Evolutionary conservation across 2,888 invertebrate genomes (phyloP).

Genomic region (Dicycla oo): DNA sequence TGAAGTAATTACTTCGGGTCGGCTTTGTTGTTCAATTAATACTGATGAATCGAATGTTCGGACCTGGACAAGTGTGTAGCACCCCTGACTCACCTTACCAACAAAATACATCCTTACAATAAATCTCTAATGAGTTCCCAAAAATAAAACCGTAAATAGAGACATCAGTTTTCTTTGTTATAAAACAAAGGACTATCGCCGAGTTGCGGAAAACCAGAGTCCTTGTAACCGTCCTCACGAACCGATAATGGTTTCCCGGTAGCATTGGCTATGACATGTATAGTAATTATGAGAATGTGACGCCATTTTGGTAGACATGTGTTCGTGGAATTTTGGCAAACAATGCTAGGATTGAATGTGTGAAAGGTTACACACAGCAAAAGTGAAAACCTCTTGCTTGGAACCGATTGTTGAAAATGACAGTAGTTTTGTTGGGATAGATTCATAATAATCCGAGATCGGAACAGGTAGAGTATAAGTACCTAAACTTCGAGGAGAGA

Average conservation of each 20-base stretch:
- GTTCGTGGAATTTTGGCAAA: conserved; percentile 3
- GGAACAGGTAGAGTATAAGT: too few species aligned
- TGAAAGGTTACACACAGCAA: neutral
- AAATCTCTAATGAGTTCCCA: conserved; percentile 1
- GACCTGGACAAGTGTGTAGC: too few species aligned
- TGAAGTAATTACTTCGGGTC: too few species aligned
- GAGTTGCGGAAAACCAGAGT: conserved; percentile 73
- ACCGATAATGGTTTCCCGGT: conserved; percentile 74
- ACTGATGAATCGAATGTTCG: too few species aligned
- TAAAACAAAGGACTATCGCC: conserved; percentile 68
- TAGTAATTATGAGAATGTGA: conserved; percentile 63
- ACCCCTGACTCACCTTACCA: too few species aligned
- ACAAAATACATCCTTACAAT: neutral
- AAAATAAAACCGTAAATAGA: conserved; percentile 17
- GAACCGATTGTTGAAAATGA: neutral
- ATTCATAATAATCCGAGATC: too few species aligned
- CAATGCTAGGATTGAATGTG: neutral
- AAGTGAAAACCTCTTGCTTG: too few species aligned
- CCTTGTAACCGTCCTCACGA: conserved; percentile 71
- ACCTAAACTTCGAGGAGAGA: too few species aligned
- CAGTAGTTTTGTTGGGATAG: neutral
- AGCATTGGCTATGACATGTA: conserved; percentile 69
- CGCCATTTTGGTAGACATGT: conserved; percentile 34
- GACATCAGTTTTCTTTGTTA: conserved; percentile 70
- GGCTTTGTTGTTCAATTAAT: too few species aligned